A percentile compares a stretch with the other conserved stretches of the same genome.
phyloP scores from a whole-genome alignment of 1,140 invertebrate species.

The Trypoxylus dichotomus region DNA sequence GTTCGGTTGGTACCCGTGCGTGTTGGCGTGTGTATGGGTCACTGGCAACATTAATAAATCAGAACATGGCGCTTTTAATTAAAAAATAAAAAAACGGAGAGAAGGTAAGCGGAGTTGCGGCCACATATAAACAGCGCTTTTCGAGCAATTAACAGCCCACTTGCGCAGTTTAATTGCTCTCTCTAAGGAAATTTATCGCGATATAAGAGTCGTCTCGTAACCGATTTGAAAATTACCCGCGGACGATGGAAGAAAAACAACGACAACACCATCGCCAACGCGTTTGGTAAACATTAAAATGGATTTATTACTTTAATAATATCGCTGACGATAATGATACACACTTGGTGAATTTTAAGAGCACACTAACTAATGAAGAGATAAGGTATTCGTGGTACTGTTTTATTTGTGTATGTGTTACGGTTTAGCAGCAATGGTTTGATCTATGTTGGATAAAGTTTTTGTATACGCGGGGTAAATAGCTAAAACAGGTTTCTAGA shows the following conservation, averaged over 20 bases:
- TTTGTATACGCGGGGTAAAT: too few relatives aligned
- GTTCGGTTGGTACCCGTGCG: background rate
- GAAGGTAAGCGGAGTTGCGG: background rate
- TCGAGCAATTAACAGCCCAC: constrained; percentile 24
- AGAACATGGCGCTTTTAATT: constrained; percentile 13
- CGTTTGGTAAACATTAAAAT: background rate
- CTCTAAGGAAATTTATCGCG: constrained; percentile 17
- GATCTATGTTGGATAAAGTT: too few relatives aligned
- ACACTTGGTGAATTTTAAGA: background rate
- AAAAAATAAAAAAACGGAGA: constrained; percentile 11
- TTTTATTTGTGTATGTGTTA: too few relatives aligned
- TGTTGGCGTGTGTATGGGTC: constrained; percentile 20
- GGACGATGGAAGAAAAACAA: background rate
- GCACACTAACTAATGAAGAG: background rate
- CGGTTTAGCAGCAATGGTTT: too few relatives aligned
- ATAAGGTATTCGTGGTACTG: too few relatives aligned
- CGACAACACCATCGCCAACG: background rate
- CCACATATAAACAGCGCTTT: background rate
- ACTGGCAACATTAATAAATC: constrained; percentile 20
- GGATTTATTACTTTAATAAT: constrained; percentile 15
- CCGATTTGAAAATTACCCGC: constrained; percentile 19
- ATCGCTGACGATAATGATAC: background rate
- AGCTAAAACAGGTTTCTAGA: too few relatives aligned
- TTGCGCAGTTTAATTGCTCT: constrained; percentile 14
- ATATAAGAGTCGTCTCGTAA: background rate